A percentile compares a stretch with the other conserved stretches of the same genome.
Conservation (phyloP, 2,113 vertebrate genomes). For the Macrotus californicus region DNA sequence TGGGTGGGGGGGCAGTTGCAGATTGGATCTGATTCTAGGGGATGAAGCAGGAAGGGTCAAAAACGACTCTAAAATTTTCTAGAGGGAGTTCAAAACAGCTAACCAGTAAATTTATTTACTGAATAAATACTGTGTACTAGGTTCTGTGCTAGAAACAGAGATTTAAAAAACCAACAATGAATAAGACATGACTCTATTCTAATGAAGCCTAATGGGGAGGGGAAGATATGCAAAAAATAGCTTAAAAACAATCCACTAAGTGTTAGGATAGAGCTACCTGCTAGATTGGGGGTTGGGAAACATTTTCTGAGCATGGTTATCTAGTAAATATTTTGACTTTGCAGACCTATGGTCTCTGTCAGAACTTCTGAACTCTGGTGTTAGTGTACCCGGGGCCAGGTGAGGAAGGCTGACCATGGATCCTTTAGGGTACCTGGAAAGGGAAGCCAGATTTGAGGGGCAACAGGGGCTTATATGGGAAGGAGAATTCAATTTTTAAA, state of each 20-base stretch:
- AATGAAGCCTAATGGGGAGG: not conserved
- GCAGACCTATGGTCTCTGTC: not conserved
- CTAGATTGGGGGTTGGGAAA: not conserved
- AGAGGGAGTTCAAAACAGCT: not conserved
- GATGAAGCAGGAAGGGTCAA: not conserved
- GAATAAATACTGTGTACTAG: not conserved
- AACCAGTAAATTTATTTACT: not conserved
- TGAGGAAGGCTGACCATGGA: not conserved
- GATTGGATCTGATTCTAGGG: not conserved
- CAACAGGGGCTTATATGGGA: not conserved
- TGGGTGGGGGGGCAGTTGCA: not conserved
- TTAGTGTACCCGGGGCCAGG: not conserved
- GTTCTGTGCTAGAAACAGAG: not conserved
- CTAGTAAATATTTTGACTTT: not conserved
- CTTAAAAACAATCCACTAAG: not conserved
- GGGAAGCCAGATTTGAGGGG: not conserved
- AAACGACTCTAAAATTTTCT: not conserved
- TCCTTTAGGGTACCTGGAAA: not conserved
- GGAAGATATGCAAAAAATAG: not conserved
- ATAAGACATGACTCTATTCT: not conserved
- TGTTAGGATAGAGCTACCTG: not conserved
- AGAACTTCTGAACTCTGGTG: not conserved
- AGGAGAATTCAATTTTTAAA: slow-evolving; percentile 1
- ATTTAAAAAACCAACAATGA: not conserved
- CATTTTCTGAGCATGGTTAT: not conserved